Evolutionary conservation across 2,888 invertebrate species (phyloP).

Genomic region (Xestia sexstrigata): DNA sequence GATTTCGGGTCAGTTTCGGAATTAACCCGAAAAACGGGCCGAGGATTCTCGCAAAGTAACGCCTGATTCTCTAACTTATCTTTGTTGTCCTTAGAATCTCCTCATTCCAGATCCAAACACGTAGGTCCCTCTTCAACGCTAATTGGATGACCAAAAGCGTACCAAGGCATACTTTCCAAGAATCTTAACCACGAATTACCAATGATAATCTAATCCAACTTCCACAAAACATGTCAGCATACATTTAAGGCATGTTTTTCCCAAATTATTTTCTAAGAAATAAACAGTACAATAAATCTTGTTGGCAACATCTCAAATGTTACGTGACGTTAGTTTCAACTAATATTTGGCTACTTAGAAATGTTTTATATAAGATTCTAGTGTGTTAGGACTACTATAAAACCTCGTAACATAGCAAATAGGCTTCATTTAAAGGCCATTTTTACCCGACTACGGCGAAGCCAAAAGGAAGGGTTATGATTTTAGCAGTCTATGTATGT

Average conservation of each 20-base stretch:
- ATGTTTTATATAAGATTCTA: neutral
- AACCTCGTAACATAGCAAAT: neutral
- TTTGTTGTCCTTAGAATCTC: too few species aligned
- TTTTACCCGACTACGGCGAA: too few species aligned
- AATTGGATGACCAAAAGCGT: neutral
- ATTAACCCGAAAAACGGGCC: too few species aligned
- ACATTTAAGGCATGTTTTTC: conserved; percentile 19
- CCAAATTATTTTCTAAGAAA: conserved; percentile 6
- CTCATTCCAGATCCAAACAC: neutral
- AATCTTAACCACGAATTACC: neutral
- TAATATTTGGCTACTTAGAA: conserved; percentile 3
- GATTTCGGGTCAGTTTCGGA: too few species aligned
- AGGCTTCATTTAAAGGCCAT: neutral
- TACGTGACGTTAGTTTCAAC: conserved; percentile 15
- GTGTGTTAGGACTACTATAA: neutral
- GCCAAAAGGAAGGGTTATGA: too few species aligned
- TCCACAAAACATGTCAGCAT: neutral
- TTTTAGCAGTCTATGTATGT: too few species aligned
- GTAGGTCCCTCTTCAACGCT: neutral
- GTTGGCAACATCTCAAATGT: conserved; percentile 8
- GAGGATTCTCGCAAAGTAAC: too few species aligned
- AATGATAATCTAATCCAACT: neutral
- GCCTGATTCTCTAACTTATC: too few species aligned
- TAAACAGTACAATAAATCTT: conserved; percentile 40
- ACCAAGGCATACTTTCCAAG: neutral